Evolutionary conservation across 2,113 vertebrate species (phyloP), one percentile per base, ranked within the genome.

Genomic region (Clarias magur): DNA sequence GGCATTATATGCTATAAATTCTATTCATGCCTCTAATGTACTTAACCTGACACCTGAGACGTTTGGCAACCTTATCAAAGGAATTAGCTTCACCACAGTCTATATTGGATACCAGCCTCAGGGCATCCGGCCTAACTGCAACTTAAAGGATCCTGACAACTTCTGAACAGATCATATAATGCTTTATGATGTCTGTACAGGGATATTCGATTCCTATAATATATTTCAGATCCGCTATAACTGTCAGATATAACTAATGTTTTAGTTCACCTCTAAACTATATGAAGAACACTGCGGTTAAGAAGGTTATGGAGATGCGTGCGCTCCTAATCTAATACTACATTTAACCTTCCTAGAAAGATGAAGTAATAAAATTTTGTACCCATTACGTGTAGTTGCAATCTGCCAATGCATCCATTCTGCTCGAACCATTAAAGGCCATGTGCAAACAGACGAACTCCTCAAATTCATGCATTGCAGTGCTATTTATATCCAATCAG

Each of bases 61-160:
- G 2, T 54, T 67, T 89, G 88, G 82, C 88, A 68, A 1, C 1
- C 53, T n/a, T 87, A 88, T 89, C 87, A 91, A 90, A 85, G 85
- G 87, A 56, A 42, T n/a, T 12, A 23, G 72, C 65, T 73, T 65
- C 67, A 42, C 21, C 60, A 54, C 21, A 72, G 82, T 38, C 85
- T 86, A 38, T 81, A 87, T 89, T 75, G 70, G 75, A 83, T 89
- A 65, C 72, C 89, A 87, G 42, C 54, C 48, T 42, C 68, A 80
- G 72, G 68, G 85, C 54, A 59, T 83, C 56, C 42, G 53, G 42
- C 42, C 48, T 88, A 67, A 86, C 67, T 80, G 68, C 72, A 53
- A 82, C 70, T 80, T 83, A 62, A 65, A 57, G 67, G 42, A 85
- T 73, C 73, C 56, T 59, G 67, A 38, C 30, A 56, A 16, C 62